Conservation (phyloP, 2,113 vertebrate genomes). For the Cinclus mexicanus region DNA sequence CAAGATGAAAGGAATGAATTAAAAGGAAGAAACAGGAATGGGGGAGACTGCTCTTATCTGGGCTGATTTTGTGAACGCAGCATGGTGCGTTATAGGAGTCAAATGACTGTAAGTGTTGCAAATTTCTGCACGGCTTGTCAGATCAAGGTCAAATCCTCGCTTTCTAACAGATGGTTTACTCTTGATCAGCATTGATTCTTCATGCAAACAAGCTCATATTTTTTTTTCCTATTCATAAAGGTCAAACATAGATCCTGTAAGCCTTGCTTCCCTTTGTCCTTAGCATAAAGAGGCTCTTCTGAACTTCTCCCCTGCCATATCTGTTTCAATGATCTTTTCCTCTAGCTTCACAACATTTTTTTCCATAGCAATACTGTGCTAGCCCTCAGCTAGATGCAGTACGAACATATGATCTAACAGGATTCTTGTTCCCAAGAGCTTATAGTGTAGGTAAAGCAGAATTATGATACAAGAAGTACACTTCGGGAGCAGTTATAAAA, state of each 20-base stretch:
- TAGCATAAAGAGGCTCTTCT: neutral
- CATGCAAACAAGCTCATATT: neutral
- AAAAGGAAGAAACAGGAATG: neutral
- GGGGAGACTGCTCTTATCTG: neutral
- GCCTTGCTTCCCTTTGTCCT: neutral
- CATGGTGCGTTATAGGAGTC: neutral
- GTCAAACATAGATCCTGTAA: neutral
- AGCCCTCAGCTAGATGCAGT: neutral
- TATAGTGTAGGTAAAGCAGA: neutral
- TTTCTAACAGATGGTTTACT: neutral
- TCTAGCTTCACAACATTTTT: neutral
- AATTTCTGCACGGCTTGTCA: neutral
- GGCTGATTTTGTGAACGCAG: neutral
- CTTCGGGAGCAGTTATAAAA: neutral
- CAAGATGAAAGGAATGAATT: slow-evolving; percentile 27
- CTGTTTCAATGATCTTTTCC: neutral
- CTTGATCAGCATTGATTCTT: neutral
- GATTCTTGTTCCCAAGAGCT: neutral
- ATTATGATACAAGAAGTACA: neutral
- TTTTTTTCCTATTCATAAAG: neutral
- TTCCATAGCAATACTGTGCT: neutral
- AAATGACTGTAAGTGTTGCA: slow-evolving; percentile 33
- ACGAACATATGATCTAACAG: neutral
- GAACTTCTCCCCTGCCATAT: neutral
- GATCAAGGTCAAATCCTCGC: neutral